These are phyloP conservation scores for Kryptolebias marmoratus DNA, from an alignment of 2,113 vertebrate species.

Conservation along the genomic window DNA sequence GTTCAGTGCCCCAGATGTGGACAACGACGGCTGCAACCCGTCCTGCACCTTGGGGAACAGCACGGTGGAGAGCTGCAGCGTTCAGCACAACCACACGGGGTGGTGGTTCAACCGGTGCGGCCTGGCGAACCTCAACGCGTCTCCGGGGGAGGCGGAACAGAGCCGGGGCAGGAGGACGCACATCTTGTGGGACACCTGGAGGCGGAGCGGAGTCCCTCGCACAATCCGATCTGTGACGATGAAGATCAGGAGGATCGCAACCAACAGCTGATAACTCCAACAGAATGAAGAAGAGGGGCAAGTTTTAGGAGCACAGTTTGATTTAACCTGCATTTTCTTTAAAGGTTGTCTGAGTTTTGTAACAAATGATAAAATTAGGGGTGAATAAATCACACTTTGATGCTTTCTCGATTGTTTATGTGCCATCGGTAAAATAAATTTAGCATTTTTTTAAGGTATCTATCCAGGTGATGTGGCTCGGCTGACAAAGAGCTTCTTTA, in stretches of 20 bases:
- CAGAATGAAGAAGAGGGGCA: not conserved
- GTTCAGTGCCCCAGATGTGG: conserved; percentile 90
- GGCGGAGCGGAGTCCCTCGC: conserved; percentile 76
- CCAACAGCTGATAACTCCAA: conserved; percentile 58
- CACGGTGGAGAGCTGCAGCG: conserved; percentile 87
- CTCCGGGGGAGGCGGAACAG: conserved; percentile 78
- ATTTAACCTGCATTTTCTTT: too few relatives aligned
- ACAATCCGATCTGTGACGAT: conserved; percentile 91
- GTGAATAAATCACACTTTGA: too few relatives aligned
- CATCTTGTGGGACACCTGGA: conserved; percentile 91
- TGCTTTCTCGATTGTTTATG: too few relatives aligned
- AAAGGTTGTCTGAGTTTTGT: too few relatives aligned
- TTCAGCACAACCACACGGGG: conserved; percentile 82
- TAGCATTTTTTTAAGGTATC: too few relatives aligned
- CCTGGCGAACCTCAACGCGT: conserved; percentile 88
- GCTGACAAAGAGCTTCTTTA: too few relatives aligned
- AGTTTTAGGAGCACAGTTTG: too few relatives aligned
- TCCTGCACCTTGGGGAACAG: conserved; percentile 78
- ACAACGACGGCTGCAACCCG: conserved; percentile 89
- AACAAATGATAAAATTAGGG: too few relatives aligned
- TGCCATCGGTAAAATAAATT: too few relatives aligned
- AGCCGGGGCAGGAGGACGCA: conserved; percentile 64
- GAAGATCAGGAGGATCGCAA: conserved; percentile 87
- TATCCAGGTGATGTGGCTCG: too few relatives aligned
- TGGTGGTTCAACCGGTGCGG: conserved; percentile 94